Evolutionary conservation across 2,797 vertebrate species (phyloP), one percentile per base, ranked within the genome.

Genomic region (Nasua narica): DNA sequence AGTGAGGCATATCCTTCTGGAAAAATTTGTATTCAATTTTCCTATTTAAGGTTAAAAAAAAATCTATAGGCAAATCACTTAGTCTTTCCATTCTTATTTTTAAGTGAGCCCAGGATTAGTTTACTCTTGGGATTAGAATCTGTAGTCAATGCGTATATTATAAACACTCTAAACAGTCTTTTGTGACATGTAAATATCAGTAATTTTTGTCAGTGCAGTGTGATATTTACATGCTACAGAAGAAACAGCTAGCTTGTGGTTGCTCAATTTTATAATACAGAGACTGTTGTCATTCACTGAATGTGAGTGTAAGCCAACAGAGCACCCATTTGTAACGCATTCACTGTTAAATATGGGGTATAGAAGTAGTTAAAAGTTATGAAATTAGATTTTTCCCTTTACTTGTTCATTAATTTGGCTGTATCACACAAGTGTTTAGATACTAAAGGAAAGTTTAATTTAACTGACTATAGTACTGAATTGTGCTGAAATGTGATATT

Each of bases 61-160:
- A 84, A 83, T 87, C 52, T 82, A 0, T 76, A 79, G 65, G 70
- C 87, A 96, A 95, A 54, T 87, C 10, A 93, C 25, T 35, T 81
- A 40, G n/a, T 85, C 37, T 93, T 92, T 94, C 60, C 7, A 43
- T 89, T 27, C 3, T 90, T 29, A 50, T 87, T 90, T 86, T 85
- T 40, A 88, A 83, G 25, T 88, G 92, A 56, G 11, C 46, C 25
- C 32, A 91, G 16, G 5, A 93, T 96, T 93, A 91, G 4, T 79
- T 90, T 92, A 95, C 58, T 96, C 12, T 88, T 95, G 23, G 13
- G 21, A 67, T 86, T 94, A 74, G 48, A 87, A 86, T 85, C 37
- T 48, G 3, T 10, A 81, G 16, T 74, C 54, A 58, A 4, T 96
- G 60, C 70, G 8, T 50, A 29, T 62, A 50, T 82, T 72, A 40